A percentile compares a stretch with the other conserved stretches of the same genome.
These are phyloP conservation scores for Labeo rohita DNA, from an alignment of 2,113 vertebrate species.

Conservation along the genomic window DNA sequence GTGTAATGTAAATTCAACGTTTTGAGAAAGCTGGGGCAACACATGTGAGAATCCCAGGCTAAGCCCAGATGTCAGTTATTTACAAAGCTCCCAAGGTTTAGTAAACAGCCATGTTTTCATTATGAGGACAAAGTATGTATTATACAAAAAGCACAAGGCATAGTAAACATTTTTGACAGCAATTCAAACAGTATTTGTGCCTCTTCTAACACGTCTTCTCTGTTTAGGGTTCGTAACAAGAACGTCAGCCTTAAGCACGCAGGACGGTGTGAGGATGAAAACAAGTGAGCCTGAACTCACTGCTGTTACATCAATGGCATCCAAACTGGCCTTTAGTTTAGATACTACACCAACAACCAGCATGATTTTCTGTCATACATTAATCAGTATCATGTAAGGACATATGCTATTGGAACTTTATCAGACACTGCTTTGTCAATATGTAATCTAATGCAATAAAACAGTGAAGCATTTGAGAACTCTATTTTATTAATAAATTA, in stretches of 20 bases:
- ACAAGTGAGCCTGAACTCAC: neutral
- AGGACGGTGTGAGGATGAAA: neutral
- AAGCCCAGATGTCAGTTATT: neutral
- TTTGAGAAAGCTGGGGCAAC: neutral
- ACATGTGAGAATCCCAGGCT: neutral
- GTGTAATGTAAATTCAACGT: neutral
- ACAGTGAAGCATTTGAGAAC: neutral
- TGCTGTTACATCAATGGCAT: neutral
- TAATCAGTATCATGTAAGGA: neutral
- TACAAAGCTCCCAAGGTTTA: neutral
- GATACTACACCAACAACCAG: neutral
- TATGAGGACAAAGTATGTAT: neutral
- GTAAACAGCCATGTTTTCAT: neutral
- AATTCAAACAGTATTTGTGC: neutral
- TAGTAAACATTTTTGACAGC: neutral
- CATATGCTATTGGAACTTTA: neutral
- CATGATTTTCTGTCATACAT: neutral
- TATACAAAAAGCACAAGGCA: neutral
- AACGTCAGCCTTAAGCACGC: neutral
- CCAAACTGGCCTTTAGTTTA: neutral
- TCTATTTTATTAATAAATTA: neutral
- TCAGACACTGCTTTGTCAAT: neutral
- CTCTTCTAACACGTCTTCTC: constrained; percentile 10
- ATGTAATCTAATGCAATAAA: neutral
- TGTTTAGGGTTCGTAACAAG: neutral